Evolutionary conservation across 2,113 vertebrate genomes (phyloP).

Genomic region (Rhinoderma darwinii): DNA sequence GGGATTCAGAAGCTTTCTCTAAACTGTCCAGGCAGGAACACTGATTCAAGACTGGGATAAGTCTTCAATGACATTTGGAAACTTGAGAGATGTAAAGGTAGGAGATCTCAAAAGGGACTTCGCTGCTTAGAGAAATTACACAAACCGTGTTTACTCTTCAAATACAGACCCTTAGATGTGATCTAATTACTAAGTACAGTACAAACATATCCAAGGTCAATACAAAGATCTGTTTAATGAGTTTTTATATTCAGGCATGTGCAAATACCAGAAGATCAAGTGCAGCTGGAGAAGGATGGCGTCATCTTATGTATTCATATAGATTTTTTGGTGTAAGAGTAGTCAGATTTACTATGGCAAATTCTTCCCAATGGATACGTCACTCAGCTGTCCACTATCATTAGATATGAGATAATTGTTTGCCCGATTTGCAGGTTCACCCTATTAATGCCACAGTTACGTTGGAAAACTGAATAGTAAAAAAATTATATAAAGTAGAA

Average conservation of each 20-base stretch:
- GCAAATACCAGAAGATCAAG: background rate
- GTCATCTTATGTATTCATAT: background rate
- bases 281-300: background rate
- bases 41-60: too few species aligned
- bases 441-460: too few species aligned
- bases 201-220: slow-evolving; percentile 10
- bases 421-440: too few species aligned
- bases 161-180: background rate
- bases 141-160: background rate
- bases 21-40: background rate
- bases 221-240: background rate
- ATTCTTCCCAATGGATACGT: background rate
- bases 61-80: background rate
- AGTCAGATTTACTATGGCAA: background rate
- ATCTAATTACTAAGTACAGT: background rate
- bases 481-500: too few species aligned
- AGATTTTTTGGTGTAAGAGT: background rate
- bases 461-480: too few species aligned
- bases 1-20: background rate
- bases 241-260: background rate
- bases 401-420: background rate
- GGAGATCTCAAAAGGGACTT: background rate
- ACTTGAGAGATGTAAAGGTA: background rate
- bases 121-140: background rate
- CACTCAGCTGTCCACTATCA: background rate